A percentile compares a stretch with the other conserved stretches of the same genome.
These are phyloP conservation scores for Steatornis caripensis DNA, from an alignment of 2,113 vertebrate genomes.

Conservation along the genomic window DNA sequence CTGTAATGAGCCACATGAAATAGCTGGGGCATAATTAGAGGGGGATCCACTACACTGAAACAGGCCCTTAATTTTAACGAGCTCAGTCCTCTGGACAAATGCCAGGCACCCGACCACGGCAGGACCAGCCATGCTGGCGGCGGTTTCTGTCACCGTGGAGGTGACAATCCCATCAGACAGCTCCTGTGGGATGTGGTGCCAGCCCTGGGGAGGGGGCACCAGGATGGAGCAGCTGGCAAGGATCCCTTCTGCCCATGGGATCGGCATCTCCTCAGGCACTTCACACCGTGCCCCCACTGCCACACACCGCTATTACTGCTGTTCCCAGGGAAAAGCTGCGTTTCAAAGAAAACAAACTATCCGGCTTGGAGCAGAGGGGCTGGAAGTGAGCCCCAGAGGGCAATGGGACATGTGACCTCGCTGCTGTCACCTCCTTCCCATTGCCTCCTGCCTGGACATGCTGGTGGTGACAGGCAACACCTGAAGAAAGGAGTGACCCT, in stretches of 20 bases:
- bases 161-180: neutral
- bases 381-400: neutral
- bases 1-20: slow-evolving; percentile 19
- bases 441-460: neutral
- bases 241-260: neutral
- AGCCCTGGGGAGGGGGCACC: neutral
- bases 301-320: neutral
- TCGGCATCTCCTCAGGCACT: neutral
- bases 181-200: neutral
- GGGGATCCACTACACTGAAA: neutral
- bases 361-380: neutral
- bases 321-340: neutral
- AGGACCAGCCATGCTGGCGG: neutral
- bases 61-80: slow-evolving; percentile 24
- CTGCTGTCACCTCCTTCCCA: neutral
- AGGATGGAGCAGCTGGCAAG: neutral
- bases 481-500: neutral
- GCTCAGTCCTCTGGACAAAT: neutral
- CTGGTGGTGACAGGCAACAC: neutral
- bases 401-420: neutral
- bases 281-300: neutral
- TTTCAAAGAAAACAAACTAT: neutral
- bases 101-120: neutral
- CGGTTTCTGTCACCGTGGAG: rapidly evolving
- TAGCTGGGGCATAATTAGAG: slow-evolving; percentile 15